Base-by-base conservation (phyloP, 2,888 invertebrate species). In the Isotomurus palustris region DNA sequence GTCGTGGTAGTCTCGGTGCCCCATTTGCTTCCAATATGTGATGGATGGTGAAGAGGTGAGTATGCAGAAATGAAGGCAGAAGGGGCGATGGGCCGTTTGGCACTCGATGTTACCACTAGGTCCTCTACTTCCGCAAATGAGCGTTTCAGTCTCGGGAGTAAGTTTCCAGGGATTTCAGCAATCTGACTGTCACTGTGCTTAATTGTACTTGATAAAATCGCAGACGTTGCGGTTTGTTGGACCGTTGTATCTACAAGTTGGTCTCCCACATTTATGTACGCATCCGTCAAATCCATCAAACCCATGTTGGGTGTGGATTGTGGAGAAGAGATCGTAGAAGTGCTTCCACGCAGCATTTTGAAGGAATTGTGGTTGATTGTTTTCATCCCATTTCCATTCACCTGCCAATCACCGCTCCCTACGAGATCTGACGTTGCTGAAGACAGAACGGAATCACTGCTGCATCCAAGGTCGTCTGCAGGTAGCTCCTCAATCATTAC, bases 1-100 rank as follows among this genome's bases (percentile, higher is more conserved):
- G 67, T 63, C 8, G 69, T 38, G 5, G 67, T 52, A 38, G 59
- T 59, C 49, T 69, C 69, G 6, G 68, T 38, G 32, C 59, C 61
- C 69, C 69, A 69, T 51, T 69, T 70, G 14, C 60, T 53, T 47
- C 55, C 57, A 36, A 70, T 54, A 49, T 68, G 70, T 43, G 68
- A 61, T 44, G 70, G 58, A 45, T 67, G 69, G 56, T 66, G 68
- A 35, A 66, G 55, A 49, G 66, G 54, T 56, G 57, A 64, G 61
- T 64, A 70, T 10, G 68, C 60, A 38, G 67, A 44, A 32, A 67
- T 61, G 50, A 60, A 68, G 62, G 66, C 62, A 41, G 67, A 49
- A 38, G 66, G 68, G 56, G 65, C 62, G 51, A 63, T 58, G 22
- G 68, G 43, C 60, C 70, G 48, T 68, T 70, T 70, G 65, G 70